Percentiles rank a stretch among this genome's conserved stretches.
Evolutionary conservation across 2,797 vertebrate species (phyloP).

Genomic region (Spheniscus humboldti): DNA sequence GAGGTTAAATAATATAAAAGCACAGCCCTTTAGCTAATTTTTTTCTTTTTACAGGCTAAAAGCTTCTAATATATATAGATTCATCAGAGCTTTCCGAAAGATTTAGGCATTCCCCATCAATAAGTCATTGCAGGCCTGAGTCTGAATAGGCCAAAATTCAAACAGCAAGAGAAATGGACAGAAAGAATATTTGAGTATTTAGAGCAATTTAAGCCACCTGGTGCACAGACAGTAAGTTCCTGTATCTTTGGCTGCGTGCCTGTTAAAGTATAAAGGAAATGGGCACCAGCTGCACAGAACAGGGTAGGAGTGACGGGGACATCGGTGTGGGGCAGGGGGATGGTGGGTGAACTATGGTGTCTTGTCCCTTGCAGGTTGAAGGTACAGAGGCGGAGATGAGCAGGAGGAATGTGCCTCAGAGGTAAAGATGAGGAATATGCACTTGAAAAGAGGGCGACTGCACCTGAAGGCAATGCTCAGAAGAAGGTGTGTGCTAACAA

Average conservation of each 20-base stretch:
- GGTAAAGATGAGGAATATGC: not conserved
- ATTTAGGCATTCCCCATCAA: fast-evolving
- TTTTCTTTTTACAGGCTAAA: not conserved
- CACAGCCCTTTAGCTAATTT: not conserved
- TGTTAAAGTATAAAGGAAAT: not conserved
- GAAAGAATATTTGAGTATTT: not conserved
- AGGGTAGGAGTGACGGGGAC: not conserved
- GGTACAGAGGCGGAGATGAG: not conserved
- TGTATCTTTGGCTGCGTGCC: not conserved
- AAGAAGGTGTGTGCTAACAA: conserved; percentile 1
- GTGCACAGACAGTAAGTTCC: not conserved
- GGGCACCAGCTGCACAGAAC: not conserved
- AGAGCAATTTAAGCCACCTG: not conserved
- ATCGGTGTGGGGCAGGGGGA: fast-evolving
- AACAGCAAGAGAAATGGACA: not conserved
- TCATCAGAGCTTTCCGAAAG: not conserved
- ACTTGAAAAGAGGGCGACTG: not conserved
- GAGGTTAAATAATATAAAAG: not conserved
- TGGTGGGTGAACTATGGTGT: not conserved
- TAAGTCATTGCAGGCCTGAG: not conserved
- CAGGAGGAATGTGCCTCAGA: not conserved
- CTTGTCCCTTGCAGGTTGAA: not conserved
- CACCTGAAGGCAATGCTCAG: conserved; percentile 13
- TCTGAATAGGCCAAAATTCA: not conserved
- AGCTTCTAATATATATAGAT: fast-evolving